A percentile compares a stretch with the other conserved stretches of the same genome.
phyloP scores from a whole-genome alignment of 2,888 invertebrate genomes.

The Odontothrips loti region DNA sequence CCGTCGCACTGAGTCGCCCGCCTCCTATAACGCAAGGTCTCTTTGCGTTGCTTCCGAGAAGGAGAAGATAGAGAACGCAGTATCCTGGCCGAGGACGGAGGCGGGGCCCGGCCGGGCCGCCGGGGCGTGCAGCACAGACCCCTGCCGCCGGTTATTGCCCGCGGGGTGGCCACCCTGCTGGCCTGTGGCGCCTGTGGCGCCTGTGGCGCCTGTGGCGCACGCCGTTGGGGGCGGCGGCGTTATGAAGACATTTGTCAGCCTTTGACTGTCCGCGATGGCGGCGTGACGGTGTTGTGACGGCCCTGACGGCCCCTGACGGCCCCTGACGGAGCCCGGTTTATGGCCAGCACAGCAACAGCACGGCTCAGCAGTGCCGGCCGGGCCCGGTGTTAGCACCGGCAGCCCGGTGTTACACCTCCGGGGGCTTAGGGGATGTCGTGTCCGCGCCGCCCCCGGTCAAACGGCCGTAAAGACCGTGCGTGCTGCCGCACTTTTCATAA shows the following conservation, averaged over 20 bases:
- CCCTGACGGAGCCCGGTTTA: neutral
- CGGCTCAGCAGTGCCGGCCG: too few species aligned
- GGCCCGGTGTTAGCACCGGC: too few species aligned
- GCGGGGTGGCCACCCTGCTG: neutral
- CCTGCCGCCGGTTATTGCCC: neutral
- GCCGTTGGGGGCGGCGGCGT: neutral
- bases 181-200: neutral
- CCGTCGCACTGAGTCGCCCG: neutral
- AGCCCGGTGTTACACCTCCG: too few species aligned
- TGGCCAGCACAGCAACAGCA: too few species aligned
- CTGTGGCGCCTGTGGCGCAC: neutral
- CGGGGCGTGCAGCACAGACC: neutral
- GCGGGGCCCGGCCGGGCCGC: neutral
- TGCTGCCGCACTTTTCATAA: neutral
- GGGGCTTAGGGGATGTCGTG: too few species aligned
- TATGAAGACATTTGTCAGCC: conserved; percentile 23
- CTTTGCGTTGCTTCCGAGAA: too few species aligned
- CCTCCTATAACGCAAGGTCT: too few species aligned
- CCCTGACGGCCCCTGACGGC: neutral
- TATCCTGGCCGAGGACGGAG: too few species aligned
- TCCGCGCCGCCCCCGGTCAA: neutral
- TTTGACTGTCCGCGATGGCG: neutral
- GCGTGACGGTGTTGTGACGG: neutral
- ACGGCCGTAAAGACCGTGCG: neutral
- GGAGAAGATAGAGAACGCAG: too few species aligned